Percentiles rank a stretch among this genome's conserved stretches.
Evolutionary conservation across 2,113 vertebrate species (phyloP).

Genomic region (Oenanthe oenanthe): DNA sequence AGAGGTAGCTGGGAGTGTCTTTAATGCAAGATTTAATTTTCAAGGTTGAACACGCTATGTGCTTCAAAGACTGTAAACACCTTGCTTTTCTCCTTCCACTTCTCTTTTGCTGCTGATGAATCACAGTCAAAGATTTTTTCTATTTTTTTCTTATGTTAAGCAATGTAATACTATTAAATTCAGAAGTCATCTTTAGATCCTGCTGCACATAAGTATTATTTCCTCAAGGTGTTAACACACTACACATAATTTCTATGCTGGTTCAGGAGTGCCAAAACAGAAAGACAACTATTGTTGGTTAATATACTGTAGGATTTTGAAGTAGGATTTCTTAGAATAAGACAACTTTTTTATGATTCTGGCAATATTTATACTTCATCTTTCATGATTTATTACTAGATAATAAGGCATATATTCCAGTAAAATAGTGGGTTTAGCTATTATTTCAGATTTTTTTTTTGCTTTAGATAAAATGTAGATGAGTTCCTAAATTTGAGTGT

Average conservation of each 20-base stretch:
- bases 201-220: conserved; percentile 19
- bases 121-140: conserved; percentile 49
- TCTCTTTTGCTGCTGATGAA: conserved; percentile 58
- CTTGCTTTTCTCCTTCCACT: background rate
- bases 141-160: conserved; percentile 56
- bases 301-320: conserved; percentile 52
- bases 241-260: conserved; percentile 36
- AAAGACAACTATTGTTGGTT: conserved; percentile 2
- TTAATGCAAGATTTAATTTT: conserved; percentile 69
- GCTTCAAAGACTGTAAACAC: conserved; percentile 56
- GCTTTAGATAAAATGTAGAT: conserved; percentile 2
- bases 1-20: conserved; percentile 51
- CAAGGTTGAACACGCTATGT: conserved; percentile 34
- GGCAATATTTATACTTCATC: conserved; percentile 71
- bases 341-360: conserved; percentile 67
- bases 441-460: conserved; percentile 6
- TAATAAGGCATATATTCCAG: conserved; percentile 62
- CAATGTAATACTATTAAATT: conserved; percentile 40
- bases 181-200: conserved; percentile 51
- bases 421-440: conserved; percentile 58
- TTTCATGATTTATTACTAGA: conserved; percentile 66
- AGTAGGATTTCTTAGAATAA: conserved; percentile 67
- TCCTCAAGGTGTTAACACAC: conserved; percentile 5
- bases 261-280: conserved; percentile 66
- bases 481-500: conserved; percentile 4